Percentiles rank a stretch among this genome's conserved stretches.
Evolutionary conservation across 2,797 vertebrate genomes (phyloP).

Genomic region (Perodicticus potto): DNA sequence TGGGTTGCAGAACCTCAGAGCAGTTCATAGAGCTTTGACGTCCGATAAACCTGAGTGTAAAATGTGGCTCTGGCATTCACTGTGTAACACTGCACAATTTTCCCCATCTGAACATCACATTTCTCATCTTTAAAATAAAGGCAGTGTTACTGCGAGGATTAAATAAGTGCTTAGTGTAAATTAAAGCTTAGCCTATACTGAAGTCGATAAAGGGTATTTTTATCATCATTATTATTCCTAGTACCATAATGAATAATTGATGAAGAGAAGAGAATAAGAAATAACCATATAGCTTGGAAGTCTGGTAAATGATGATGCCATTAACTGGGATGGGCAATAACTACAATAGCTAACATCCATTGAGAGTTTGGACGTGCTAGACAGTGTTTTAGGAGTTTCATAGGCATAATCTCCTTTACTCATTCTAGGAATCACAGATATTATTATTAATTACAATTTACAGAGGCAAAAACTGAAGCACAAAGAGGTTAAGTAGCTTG

Average conservation of each 20-base stretch:
- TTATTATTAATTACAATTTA: background rate
- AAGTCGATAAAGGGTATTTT: background rate
- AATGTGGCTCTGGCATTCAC: background rate
- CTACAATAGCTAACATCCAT: background rate
- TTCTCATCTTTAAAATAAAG: slow-evolving; percentile 19
- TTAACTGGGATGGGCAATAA: background rate
- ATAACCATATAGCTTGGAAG: background rate
- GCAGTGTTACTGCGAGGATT: background rate
- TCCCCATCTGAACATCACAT: background rate
- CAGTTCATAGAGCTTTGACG: background rate
- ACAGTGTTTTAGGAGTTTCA: background rate
- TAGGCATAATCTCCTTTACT: background rate
- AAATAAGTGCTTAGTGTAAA: slow-evolving; percentile 46
- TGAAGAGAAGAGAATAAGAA: background rate
- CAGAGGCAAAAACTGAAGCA: background rate
- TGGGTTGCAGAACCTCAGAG: background rate
- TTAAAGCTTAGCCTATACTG: background rate
- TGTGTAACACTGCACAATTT: background rate
- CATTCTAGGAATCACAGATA: background rate
- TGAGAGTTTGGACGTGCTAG: background rate
- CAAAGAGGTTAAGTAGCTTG: background rate
- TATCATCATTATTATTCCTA: background rate
- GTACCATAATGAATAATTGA: slow-evolving; percentile 17
- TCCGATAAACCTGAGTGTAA: background rate
- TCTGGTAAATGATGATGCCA: background rate